Evolutionary conservation across 2,888 invertebrate genomes (phyloP), one percentile per base, ranked within the genome.

Genomic region (Unio delphinus): DNA sequence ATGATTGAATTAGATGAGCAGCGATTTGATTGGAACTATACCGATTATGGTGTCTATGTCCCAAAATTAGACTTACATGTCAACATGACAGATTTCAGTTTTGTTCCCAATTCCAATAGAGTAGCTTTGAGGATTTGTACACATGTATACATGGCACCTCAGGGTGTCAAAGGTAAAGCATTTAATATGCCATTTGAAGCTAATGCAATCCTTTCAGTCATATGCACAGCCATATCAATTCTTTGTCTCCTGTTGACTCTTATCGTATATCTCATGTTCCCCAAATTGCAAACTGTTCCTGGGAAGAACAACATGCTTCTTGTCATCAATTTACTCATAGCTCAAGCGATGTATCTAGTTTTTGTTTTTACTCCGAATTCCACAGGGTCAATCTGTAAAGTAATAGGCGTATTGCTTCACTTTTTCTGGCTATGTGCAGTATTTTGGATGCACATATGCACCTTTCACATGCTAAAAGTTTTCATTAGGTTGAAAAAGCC

Each of bases 391-490:
- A 23, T 54, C 26, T 76, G 76, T 30, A 68, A 65, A 57, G 26
- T 56, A 1, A 4, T 74, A 17, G 76, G 74, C 55, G 26, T 72
- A 15, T 28, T 66, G 8, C 68, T 72, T 17, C 76, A 76, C 66
- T 76, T 70, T 57, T 70, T 62, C 54, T 76, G 72, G 74, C 55
- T 76, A 6, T 58, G 60, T 28, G 26, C 70, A 8, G 20, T 74
- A 55, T 70, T 74, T 56, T 76, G 76, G 76, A 76, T 74, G 76
- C 74, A 74, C 55, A 45, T 72, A 3, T 76, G 76, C 54, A 69
- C 76, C 0, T 66, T 68, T 55, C 73, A 76, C 58, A 65, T 72
- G 64, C 70, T 58, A n/a, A 55, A 67, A 18, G 64, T 68, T 7
- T 64, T 76, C 58, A 34, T 65, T 5, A 17, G 58, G 11, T 45